These are phyloP conservation scores for Larimichthys crocea DNA, from an alignment of 2,113 vertebrate species.

Conservation along the genomic window DNA sequence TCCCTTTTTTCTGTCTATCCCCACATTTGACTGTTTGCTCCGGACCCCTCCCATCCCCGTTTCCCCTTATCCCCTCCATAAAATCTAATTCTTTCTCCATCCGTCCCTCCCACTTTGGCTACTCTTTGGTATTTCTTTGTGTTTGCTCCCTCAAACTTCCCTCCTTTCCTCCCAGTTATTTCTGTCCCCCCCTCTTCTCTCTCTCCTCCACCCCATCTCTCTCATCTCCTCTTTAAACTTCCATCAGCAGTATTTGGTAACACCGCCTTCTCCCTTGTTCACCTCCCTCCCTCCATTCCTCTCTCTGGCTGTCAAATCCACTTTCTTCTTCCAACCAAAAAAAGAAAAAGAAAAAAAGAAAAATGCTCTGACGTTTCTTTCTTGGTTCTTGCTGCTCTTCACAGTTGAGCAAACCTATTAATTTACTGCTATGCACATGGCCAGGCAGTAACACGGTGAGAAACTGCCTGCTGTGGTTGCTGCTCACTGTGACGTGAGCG, in stretches of 20 bases:
- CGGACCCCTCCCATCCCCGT: neutral
- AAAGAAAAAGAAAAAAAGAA: neutral
- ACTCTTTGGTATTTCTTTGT: neutral
- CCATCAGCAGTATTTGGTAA: constrained; percentile 57
- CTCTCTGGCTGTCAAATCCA: constrained; percentile 57
- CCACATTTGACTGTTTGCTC: constrained; percentile 9
- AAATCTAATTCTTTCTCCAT: neutral
- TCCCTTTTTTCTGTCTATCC: neutral
- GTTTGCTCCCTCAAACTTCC: neutral
- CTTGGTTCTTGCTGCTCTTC: constrained; percentile 50
- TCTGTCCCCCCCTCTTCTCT: neutral
- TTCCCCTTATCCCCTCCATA: neutral
- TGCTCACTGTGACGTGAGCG: constrained; percentile 7
- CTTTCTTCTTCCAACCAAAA: constrained; percentile 31
- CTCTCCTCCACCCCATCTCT: neutral
- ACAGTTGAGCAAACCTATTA: constrained; percentile 38
- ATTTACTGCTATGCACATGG: constrained; percentile 45
- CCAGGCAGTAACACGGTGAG: constrained; percentile 6
- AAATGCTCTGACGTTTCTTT: constrained; percentile 30
- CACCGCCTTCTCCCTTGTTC: neutral
- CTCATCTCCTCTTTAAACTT: constrained; percentile 13
- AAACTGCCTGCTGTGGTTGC: constrained; percentile 12
- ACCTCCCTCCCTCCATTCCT: neutral
- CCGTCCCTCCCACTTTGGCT: neutral
- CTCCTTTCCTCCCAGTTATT: neutral